phyloP scores from a whole-genome alignment of 2,797 vertebrate genomes.

The Pangasius macronema region DNA sequence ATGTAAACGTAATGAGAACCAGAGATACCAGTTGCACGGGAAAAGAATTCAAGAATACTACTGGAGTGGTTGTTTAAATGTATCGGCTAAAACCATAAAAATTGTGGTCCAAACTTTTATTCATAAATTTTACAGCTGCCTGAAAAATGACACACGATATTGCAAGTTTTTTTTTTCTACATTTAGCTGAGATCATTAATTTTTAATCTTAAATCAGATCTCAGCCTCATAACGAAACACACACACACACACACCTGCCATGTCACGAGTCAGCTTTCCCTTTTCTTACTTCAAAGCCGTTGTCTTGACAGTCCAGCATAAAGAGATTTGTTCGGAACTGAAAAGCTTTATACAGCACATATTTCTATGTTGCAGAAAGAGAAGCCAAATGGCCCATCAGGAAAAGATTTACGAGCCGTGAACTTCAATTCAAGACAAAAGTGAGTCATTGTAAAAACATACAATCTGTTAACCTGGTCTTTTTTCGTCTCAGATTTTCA shows the following conservation, averaged over 20 bases:
- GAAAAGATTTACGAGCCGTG: conserved; percentile 19
- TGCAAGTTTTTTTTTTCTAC: not conserved
- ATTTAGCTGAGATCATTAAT: not conserved
- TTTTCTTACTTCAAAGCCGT: conserved; percentile 5
- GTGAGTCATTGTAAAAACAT: conserved; percentile 19
- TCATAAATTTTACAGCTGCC: conserved; percentile 1
- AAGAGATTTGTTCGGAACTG: conserved; percentile 25
- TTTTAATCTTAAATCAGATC: not conserved
- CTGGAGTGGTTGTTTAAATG: not conserved
- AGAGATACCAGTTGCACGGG: not conserved
- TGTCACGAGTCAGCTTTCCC: conserved; percentile 3
- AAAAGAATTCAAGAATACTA: not conserved
- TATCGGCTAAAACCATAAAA: not conserved
- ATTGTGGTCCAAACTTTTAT: not conserved
- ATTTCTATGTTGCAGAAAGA: conserved; percentile 24
- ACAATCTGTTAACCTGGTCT: conserved; percentile 10
- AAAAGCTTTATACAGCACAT: conserved; percentile 23
- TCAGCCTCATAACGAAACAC: not conserved
- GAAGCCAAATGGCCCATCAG: conserved; percentile 29
- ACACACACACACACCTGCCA: conserved; percentile 19
- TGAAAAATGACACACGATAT: not conserved
- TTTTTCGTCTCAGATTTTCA: not conserved
- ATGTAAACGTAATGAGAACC: not conserved
- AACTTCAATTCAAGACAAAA: conserved; percentile 31
- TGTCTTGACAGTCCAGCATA: conserved; percentile 11